phyloP scores from a whole-genome alignment of 2,888 invertebrate species.

The Ypsolopha sequella region DNA sequence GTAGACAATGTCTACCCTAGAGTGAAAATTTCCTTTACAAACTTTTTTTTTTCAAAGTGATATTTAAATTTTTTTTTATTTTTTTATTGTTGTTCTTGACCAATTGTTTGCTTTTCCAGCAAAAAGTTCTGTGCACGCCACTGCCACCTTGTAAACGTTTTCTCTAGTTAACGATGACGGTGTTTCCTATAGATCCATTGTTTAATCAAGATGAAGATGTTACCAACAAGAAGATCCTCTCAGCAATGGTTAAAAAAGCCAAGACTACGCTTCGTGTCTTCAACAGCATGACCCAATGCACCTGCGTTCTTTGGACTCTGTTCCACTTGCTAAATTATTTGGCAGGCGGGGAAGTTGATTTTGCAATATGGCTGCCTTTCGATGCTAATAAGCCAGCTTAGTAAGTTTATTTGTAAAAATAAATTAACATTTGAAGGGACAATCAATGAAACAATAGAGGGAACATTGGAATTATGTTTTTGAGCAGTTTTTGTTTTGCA shows the following conservation, averaged over 20 bases:
- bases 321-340: not conserved
- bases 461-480: too few relatives aligned
- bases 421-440: too few relatives aligned
- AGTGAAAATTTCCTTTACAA: too few relatives aligned
- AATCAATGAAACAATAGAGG: too few relatives aligned
- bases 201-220: not conserved
- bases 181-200: not conserved
- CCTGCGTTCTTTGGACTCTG: not conserved
- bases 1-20: too few relatives aligned
- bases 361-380: not conserved
- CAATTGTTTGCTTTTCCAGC: too few relatives aligned
- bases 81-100: too few relatives aligned
- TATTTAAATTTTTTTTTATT: too few relatives aligned
- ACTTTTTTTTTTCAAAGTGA: too few relatives aligned
- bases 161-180: not conserved
- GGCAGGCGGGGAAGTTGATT: not conserved
- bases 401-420: not conserved
- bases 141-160: not conserved
- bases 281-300: not conserved
- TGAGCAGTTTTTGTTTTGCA: too few relatives aligned
- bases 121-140: too few relatives aligned
- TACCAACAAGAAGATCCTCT: not conserved
- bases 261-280: not conserved
- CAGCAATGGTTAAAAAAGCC: not conserved
- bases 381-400: not conserved